Conservation (phyloP, 2,113 vertebrate genomes). For the Phasianus colchicus region DNA sequence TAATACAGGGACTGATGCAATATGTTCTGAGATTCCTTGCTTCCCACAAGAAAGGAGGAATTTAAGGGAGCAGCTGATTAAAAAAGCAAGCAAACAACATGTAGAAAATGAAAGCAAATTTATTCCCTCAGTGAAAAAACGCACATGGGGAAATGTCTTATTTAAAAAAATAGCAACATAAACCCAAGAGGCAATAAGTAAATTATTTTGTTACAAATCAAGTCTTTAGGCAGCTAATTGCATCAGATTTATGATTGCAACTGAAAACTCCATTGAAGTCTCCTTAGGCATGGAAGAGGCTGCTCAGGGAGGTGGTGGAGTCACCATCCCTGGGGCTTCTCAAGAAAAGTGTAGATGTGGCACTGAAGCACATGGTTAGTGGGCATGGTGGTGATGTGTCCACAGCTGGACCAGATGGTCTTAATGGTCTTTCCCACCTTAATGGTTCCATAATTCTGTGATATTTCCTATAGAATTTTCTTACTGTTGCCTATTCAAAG, state of each 20-base stretch:
- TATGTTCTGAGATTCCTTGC: background rate
- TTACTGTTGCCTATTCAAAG: background rate
- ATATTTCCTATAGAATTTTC: background rate
- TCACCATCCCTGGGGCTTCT: too few relatives aligned
- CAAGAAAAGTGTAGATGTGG: too few relatives aligned
- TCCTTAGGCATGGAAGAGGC: background rate
- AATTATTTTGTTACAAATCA: background rate
- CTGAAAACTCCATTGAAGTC: background rate
- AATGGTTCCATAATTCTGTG: too few relatives aligned
- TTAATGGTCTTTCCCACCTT: too few relatives aligned
- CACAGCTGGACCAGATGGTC: too few relatives aligned
- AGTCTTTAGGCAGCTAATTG: background rate
- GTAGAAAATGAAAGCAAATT: background rate
- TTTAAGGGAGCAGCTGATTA: background rate
- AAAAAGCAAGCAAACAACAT: background rate
- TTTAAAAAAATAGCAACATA: background rate
- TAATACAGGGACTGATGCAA: background rate
- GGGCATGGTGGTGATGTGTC: too few relatives aligned
- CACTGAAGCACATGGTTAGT: too few relatives aligned
- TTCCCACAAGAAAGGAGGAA: conserved; percentile 9
- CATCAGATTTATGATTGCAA: background rate
- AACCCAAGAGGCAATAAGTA: background rate
- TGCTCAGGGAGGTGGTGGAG: too few relatives aligned
- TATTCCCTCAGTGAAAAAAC: background rate
- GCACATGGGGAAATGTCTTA: background rate